Base-by-base conservation (phyloP, 2,888 invertebrate genomes). In the Sycophila texana region DNA sequence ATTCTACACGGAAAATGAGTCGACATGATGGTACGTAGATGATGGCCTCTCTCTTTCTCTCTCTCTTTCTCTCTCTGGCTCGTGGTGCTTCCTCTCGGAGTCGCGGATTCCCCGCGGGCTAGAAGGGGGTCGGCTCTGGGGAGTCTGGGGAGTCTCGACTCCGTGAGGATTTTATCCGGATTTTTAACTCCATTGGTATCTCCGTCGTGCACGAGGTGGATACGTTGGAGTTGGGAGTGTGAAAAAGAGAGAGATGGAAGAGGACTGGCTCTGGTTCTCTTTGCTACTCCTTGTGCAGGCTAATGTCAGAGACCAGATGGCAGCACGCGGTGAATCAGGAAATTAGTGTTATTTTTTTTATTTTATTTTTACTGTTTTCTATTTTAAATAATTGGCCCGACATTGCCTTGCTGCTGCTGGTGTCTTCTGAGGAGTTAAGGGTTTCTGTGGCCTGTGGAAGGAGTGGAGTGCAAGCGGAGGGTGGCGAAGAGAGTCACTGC, bases 21-120 rank as follows among this genome's bases (percentile, higher is more conserved):
- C 96, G 96, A 93, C 96, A 96, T 96, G 96, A 96, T 94, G 98
- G 98, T 94, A 96, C 95, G 91, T 93, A 93, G 91, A 92, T 91
- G 91, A 91, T 92, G 73, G 73, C 83, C 81, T 77, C 79, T 80
- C 68, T 61, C 49, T 74, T 30, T 57, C 14, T 68, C 49, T 49
- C 67, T 68, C 58, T n/a, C 53, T 53, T 12, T 75, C 60, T 71
- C 47, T 65, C 74, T 63, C 20, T 49, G 10, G 39, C 58, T 68
- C 47, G 47, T 58, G 55, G 7, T 39, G 58, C 26, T 71, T 30
- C 16, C 10, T 39, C 39, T 49, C n/a, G 7, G n/a, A 26, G 51
- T 4, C n/a, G 10, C 30, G 39, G 39, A 10, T 55, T 57, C 18
- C 30, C 49, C 72, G 22, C 61, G 51, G 10, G 10, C n/a, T 18